Base-by-base conservation (phyloP, 2,888 invertebrate genomes). In the Trissolcus japonicus region DNA sequence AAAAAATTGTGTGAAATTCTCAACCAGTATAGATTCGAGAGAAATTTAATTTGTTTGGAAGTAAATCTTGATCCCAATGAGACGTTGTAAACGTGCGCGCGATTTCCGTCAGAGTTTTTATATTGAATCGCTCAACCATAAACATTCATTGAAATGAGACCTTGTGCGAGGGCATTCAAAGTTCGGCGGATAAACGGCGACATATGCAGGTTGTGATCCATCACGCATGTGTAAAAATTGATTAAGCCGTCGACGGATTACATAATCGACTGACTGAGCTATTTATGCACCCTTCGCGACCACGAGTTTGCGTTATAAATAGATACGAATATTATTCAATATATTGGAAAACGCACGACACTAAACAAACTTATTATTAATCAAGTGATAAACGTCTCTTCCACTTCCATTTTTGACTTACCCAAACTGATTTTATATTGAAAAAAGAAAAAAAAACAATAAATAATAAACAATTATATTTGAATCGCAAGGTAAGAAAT, bases 201-300 rank as follows among this genome's bases (percentile, higher is more conserved):
- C 57, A 60, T 61, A 71, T 71, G 46, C 66, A 61, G 46, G 57
- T 55, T 50, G 60, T 55, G 67, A 72, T 72, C 67, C 54, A 67
- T 72, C 67, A 67, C 67, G 62, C 57, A 72, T 67, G 67, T 69
- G 57, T 76, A 62, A 76, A 76, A 72, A 72, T 76, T 72, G 72
- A 76, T 76, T 71, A 76, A 71, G 59, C 67, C 50, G 76, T 67
- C 60, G 76, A 66, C 66, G 57, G 72, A 54, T 76, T 67, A 77
- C 55, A 68, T 63, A 77, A 77, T 68, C 63, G 72, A 68, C 68
- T 62, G 67, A 59, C 72, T 54, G 48, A 54, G 59, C 55, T 71
- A 66, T 77, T 77, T 72, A 72, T 77, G 72, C 61, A 77, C 77
- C 72, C 72, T 72, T 55, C 76, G 43, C 43, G 57, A 54, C 54